Evolutionary conservation across 2,888 invertebrate species (phyloP).

Genomic region (Alloplasta piceator): DNA sequence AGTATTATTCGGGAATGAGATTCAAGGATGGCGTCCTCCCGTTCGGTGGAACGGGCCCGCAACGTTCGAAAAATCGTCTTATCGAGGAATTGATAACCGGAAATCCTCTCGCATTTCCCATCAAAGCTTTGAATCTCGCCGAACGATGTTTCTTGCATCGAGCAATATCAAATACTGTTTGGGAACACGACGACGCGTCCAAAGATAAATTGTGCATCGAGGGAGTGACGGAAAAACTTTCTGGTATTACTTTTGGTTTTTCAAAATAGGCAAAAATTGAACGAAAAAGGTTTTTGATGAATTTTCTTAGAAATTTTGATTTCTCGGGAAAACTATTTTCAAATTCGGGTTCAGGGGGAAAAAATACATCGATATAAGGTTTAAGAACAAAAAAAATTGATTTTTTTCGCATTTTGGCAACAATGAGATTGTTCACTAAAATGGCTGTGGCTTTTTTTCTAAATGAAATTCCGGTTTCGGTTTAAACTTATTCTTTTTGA

Average conservation of each 20-base stretch:
- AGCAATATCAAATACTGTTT: constrained; percentile 76
- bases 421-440: too few species aligned
- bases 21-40: constrained; percentile 71
- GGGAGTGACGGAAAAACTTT: constrained; percentile 68
- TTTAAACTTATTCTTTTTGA: too few species aligned
- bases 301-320: too few species aligned
- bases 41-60: constrained; percentile 72
- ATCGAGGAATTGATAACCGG: constrained; percentile 76
- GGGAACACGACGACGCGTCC: constrained; percentile 62
- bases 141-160: constrained; percentile 77
- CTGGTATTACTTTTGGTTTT: constrained; percentile 69
- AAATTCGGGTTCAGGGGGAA: too few species aligned
- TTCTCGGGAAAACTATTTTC: too few species aligned
- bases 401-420: too few species aligned
- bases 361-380: too few species aligned
- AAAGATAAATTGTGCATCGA: constrained; percentile 69
- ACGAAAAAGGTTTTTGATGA: too few species aligned
- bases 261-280: too few species aligned
- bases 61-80: constrained; percentile 74
- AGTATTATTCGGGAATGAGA: constrained; percentile 66
- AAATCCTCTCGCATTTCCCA: constrained; percentile 68
- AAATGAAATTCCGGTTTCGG: too few species aligned
- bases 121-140: constrained; percentile 68
- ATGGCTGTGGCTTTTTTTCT: too few species aligned
- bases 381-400: too few species aligned